Base-by-base conservation (phyloP, 2,797 vertebrate genomes). In the Graptemys geographica region DNA sequence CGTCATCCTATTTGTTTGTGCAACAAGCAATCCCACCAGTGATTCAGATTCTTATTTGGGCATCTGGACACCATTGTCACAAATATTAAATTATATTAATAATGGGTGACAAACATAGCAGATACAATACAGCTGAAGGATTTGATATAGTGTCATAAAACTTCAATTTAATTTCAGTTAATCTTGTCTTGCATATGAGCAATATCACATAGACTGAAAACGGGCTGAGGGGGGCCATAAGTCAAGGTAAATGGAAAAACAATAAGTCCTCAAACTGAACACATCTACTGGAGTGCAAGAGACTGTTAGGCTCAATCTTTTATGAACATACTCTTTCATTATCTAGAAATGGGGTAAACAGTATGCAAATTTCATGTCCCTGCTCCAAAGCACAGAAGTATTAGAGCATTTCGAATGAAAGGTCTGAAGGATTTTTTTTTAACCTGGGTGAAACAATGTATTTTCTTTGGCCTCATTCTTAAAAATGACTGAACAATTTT, bases 171-270 rank as follows among this genome's bases (percentile, higher is more conserved):
- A 28, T n/a, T 55, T 62, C 15, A 44, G 52, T 87, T 78, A 28
- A 79, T 19, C 41, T 47, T 83, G 51, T 6, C 33, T 87, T 87
- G 44, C 16, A 79, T 69, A 51, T 79, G 79, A n/a, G 13, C 47
- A 59, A 69, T 57, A 41, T 81, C 51, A 47, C 18, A 47, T 3
- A 56, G 44, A 28, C 9, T 87, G 81, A 72, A 87, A 83, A 79
- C 37, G 41, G 33, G 33, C 44, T 88, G 11, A 28, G n/a, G 25
- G 52, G 51, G 27, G 27, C 41, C 74, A 47, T 53, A 92, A 72
- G 74, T 87, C 78, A 79, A 87, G 84, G 72, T 87, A 82, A 83
- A 83, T 91, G 69, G 83, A 87, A 87, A 91, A 91, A 84, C 76
- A 57, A 12, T 57, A 57, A 21, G 5, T 28, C 56, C 25, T 28